Evolutionary conservation across 1,140 invertebrate genomes (phyloP).

Genomic region (Drosophila sp.): DNA sequence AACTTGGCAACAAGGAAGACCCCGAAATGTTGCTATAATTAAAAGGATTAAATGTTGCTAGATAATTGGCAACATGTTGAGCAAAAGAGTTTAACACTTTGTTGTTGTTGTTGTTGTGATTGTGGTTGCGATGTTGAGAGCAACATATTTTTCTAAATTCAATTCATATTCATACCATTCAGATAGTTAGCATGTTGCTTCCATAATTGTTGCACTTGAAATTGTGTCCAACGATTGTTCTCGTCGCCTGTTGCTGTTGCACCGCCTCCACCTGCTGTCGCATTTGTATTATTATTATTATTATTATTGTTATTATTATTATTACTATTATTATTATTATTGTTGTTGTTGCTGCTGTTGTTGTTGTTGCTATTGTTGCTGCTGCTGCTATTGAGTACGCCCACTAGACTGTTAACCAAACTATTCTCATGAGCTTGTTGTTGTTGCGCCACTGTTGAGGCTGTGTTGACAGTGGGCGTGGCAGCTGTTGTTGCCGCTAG

Average conservation of each 20-base stretch:
- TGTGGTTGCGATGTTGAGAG: background rate
- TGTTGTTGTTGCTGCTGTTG: slow-evolving; percentile 50
- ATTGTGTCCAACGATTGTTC: slow-evolving; percentile 82
- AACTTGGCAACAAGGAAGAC: background rate
- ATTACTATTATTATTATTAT: slow-evolving; percentile 47
- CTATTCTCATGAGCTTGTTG: slow-evolving; percentile 73
- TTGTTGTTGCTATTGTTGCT: slow-evolving; percentile 29
- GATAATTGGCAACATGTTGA: background rate
- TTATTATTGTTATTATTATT: slow-evolving; percentile 48
- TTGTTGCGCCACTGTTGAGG: slow-evolving; percentile 57
- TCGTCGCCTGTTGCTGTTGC: slow-evolving; percentile 55
- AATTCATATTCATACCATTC: slow-evolving; percentile 71
- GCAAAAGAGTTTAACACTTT: no score
- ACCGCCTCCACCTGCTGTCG: slow-evolving; percentile 6
- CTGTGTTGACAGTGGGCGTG: slow-evolving; percentile 62
- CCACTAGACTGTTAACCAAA: slow-evolving; percentile 75
- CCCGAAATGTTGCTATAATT: background rate
- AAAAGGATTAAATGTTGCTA: background rate
- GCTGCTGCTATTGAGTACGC: slow-evolving; percentile 64
- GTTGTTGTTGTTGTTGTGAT: no score
- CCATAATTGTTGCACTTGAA: slow-evolving; percentile 83
- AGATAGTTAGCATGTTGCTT: slow-evolving; percentile 83
- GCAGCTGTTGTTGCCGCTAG: slow-evolving; percentile 48
- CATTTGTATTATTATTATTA: slow-evolving; percentile 33
- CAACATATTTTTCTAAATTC: background rate